phyloP scores from a whole-genome alignment of 2,797 vertebrate genomes.

The Nyctibius grandis region DNA sequence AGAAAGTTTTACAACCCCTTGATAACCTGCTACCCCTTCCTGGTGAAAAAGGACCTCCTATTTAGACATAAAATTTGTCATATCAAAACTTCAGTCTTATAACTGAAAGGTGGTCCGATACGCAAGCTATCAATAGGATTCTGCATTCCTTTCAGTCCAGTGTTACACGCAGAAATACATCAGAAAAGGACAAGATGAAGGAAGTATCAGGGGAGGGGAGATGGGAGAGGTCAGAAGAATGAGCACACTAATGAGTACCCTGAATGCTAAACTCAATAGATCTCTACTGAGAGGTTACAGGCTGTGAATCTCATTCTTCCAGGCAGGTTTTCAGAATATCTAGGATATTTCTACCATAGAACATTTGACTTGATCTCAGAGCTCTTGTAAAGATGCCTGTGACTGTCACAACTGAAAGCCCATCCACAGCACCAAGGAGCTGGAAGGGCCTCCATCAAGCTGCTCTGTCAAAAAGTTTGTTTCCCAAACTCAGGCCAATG shows the following conservation, averaged over 20 bases:
- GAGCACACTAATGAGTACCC: accelerated
- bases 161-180: background rate
- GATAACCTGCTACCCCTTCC: background rate
- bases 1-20: background rate
- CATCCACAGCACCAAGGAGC: background rate
- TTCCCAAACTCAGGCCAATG: background rate
- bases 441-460: background rate
- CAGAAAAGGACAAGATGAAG: background rate
- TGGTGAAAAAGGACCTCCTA: background rate
- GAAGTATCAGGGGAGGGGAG: background rate
- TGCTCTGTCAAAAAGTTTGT: background rate
- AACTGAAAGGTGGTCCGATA: background rate
- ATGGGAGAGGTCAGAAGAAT: background rate
- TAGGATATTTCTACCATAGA: background rate
- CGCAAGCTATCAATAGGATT: background rate
- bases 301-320: background rate
- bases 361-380: background rate
- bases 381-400: background rate
- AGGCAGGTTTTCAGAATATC: background rate
- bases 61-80: background rate
- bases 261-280: background rate
- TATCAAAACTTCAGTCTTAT: background rate
- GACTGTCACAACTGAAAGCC: background rate
- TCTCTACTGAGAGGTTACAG: background rate
- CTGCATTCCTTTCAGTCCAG: background rate